A percentile compares a stretch with the other conserved stretches of the same genome.
Evolutionary conservation across 2,888 invertebrate species (phyloP).

Genomic region (Coleophora flavipennella): DNA sequence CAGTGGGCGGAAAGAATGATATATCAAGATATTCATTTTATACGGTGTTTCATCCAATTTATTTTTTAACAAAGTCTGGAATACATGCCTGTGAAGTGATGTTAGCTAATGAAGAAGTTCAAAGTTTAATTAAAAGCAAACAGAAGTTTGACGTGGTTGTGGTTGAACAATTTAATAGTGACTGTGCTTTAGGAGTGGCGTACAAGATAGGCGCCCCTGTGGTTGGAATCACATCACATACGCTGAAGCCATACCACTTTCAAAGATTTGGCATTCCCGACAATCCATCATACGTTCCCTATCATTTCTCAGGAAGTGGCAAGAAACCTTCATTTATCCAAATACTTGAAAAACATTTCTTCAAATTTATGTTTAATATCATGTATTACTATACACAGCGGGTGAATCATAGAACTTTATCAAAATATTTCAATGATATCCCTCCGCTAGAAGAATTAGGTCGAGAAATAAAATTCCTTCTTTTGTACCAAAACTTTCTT

Average conservation of each 20-base stretch:
- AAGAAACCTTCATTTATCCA: slow-evolving; percentile 47
- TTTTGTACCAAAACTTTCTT: slow-evolving; percentile 75
- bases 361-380: slow-evolving; percentile 33
- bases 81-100: too few relatives aligned
- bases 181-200: slow-evolving; percentile 79
- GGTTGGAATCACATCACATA: slow-evolving; percentile 70
- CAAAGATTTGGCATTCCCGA: slow-evolving; percentile 72
- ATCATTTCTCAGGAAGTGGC: slow-evolving; percentile 62
- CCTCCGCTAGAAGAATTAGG: slow-evolving; percentile 70
- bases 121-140: slow-evolving; percentile 42
- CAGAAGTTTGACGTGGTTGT: slow-evolving; percentile 78
- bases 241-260: slow-evolving; percentile 75
- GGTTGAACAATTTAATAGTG: slow-evolving; percentile 80
- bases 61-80: not conserved
- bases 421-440: slow-evolving; percentile 59
- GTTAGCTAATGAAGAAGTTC: slow-evolving; percentile 43
- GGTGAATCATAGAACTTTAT: slow-evolving; percentile 39
- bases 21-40: too few relatives aligned
- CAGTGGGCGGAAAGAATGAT: too few relatives aligned
- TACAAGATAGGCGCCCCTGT: slow-evolving; percentile 76
- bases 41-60: not conserved
- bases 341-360: slow-evolving; percentile 42
- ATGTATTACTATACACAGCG: slow-evolving; percentile 36
- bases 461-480: slow-evolving; percentile 66
- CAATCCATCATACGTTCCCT: slow-evolving; percentile 72